phyloP scores from a whole-genome alignment of 1,140 invertebrate species.

The Anoplophora glabripennis region DNA sequence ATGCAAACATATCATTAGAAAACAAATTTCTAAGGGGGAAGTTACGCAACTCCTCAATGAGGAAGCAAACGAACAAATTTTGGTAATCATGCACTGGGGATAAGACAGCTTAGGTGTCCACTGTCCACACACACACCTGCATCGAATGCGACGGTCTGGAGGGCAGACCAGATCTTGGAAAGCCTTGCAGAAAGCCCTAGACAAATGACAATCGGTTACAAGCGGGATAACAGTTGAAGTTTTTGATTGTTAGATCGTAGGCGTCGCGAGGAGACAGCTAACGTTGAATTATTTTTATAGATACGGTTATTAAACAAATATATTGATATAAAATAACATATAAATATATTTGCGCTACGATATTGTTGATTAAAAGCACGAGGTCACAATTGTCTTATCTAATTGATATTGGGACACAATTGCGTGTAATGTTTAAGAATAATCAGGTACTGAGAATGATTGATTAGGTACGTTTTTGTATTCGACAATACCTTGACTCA shows the following conservation, averaged over 20 bases:
- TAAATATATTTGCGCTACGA: too few relatives aligned
- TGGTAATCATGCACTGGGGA: too few relatives aligned
- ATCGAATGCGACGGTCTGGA: conserved; percentile 46
- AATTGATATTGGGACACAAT: too few relatives aligned
- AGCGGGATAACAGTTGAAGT: background rate
- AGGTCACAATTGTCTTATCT: too few relatives aligned
- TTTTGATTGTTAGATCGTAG: background rate
- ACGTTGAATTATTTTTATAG: conserved; percentile 1
- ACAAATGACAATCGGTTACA: conserved; percentile 11
- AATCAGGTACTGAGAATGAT: too few relatives aligned
- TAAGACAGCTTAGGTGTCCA: too few relatives aligned
- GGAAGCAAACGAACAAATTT: conserved; percentile 18
- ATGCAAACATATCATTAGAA: background rate
- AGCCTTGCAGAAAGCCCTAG: conserved; percentile 49
- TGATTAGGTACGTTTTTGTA: too few relatives aligned
- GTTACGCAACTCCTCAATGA: conserved; percentile 40
- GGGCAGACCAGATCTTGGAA: conserved; percentile 42
- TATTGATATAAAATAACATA: too few relatives aligned
- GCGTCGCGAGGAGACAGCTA: background rate
- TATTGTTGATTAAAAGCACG: too few relatives aligned
- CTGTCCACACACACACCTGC: conserved; percentile 46
- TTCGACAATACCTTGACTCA: too few relatives aligned
- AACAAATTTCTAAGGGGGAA: background rate
- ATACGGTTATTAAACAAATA: too few relatives aligned
- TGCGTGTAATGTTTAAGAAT: too few relatives aligned